Evolutionary conservation across 2,797 vertebrate genomes (phyloP).

Genomic region (Ceryle rudis): DNA sequence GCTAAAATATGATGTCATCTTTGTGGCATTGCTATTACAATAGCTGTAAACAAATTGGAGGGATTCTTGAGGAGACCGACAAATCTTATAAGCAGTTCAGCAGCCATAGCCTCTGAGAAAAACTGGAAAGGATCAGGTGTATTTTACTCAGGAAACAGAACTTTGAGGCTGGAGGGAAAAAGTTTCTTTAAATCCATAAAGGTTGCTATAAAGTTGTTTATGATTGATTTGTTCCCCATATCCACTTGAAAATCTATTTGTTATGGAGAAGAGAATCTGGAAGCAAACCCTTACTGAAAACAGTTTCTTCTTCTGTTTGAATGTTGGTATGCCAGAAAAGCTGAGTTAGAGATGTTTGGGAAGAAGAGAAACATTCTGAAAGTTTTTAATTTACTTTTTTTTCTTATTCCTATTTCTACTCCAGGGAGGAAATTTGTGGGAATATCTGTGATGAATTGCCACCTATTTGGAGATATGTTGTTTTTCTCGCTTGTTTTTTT

Average conservation of each 20-base stretch:
- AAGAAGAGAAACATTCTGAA: background rate
- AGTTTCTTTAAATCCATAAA: background rate
- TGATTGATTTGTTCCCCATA: background rate
- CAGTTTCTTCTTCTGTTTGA: background rate
- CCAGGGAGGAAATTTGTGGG: background rate
- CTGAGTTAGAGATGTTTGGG: background rate
- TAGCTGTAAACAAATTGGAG: background rate
- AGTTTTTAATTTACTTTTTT: background rate
- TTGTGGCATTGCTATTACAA: background rate
- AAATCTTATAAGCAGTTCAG: background rate
- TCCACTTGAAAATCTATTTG: background rate
- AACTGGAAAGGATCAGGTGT: background rate
- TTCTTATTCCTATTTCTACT: background rate
- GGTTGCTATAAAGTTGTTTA: background rate
- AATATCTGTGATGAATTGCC: background rate
- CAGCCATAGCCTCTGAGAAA: background rate
- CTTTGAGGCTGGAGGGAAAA: background rate
- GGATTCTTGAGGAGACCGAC: background rate
- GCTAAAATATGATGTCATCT: background rate
- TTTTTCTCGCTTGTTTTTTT: background rate
- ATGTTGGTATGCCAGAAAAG: background rate
- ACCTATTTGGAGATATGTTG: rapidly evolving
- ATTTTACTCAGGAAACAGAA: background rate
- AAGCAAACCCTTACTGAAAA: background rate
- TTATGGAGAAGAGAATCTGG: background rate